Evolutionary conservation across 2,797 vertebrate genomes (phyloP).

Genomic region (Karalla daura): DNA sequence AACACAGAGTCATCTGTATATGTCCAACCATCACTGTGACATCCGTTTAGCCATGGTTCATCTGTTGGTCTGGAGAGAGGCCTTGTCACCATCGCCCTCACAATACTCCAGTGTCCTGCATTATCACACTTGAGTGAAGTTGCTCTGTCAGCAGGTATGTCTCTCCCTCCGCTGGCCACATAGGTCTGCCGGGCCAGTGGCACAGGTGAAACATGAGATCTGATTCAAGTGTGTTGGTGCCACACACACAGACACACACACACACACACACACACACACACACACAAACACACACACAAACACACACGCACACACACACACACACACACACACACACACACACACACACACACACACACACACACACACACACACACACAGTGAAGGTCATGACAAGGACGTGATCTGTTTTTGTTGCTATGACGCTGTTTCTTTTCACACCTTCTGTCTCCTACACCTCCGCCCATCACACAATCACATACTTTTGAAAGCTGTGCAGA

Average conservation of each 20-base stretch:
- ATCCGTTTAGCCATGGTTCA: constrained; percentile 33
- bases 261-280: constrained; percentile 1
- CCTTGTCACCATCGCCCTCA: constrained; percentile 14
- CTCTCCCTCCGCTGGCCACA: constrained; percentile 17
- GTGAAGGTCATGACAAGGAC: constrained; percentile 56
- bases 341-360: neutral
- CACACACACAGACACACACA: neutral
- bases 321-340: neutral
- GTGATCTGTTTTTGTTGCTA: constrained; percentile 6
- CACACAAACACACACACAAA: no score
- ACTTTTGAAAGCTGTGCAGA: neutral
- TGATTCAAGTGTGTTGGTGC: constrained; percentile 7
- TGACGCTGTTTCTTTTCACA: constrained; percentile 14
- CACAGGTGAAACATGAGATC: constrained; percentile 61
- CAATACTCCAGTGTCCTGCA: constrained; percentile 38
- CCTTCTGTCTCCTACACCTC: constrained; percentile 1
- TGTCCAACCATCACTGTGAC: constrained; percentile 1
- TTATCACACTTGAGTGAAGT: constrained; percentile 39
- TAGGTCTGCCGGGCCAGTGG: constrained; percentile 24
- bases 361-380: neutral
- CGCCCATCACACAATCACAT: neutral
- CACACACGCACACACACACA: neutral
- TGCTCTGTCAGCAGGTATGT: constrained; percentile 50
- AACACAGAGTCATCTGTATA: constrained; percentile 33
- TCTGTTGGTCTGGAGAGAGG: constrained; percentile 18